phyloP scores from a whole-genome alignment of 2,888 invertebrate species.

The Lymantria monacha region DNA sequence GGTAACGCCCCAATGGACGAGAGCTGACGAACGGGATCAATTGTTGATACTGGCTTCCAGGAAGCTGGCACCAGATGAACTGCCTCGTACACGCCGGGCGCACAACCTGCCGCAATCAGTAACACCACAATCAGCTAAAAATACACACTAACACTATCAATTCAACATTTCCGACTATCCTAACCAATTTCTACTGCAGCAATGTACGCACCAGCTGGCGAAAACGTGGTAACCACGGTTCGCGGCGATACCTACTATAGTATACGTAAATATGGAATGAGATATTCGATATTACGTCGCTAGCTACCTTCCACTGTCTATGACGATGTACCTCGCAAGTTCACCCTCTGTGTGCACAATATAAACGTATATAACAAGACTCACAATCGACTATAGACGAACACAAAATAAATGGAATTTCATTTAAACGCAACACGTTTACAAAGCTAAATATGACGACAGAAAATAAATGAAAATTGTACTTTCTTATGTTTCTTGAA shows the following conservation, averaged over 20 bases:
- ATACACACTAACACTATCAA: slow-evolving; percentile 36
- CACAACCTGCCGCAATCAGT: slow-evolving; percentile 69
- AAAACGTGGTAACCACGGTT: slow-evolving; percentile 76
- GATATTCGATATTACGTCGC: slow-evolving; percentile 69
- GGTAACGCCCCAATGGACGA: slow-evolving; percentile 94
- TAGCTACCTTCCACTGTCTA: slow-evolving; percentile 73
- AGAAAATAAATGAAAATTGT: slow-evolving; percentile 79
- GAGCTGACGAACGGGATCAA: slow-evolving; percentile 80
- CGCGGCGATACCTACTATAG: slow-evolving; percentile 53
- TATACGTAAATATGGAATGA: slow-evolving; percentile 68
- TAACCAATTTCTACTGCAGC: slow-evolving; percentile 62
- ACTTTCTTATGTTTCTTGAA: slow-evolving; percentile 78
- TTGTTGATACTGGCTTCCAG: slow-evolving; percentile 73
- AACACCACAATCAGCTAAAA: slow-evolving; percentile 39
- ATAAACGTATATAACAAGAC: slow-evolving; percentile 50
- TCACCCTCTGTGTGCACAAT: slow-evolving; percentile 47
- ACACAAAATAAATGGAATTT: slow-evolving; percentile 68
- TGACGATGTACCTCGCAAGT: slow-evolving; percentile 67
- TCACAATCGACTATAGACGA: slow-evolving; percentile 51
- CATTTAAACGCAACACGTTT: slow-evolving; percentile 65
- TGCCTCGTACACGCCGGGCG: slow-evolving; percentile 67
- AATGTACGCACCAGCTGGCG: slow-evolving; percentile 78
- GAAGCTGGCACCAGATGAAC: slow-evolving; percentile 48
- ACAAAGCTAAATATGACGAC: slow-evolving; percentile 69
- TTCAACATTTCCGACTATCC: slow-evolving; percentile 42